Evolutionary conservation across 35 echinoderm and acorn worm genomes (phyloP).

Genomic region (Stichopus chloronotus): DNA sequence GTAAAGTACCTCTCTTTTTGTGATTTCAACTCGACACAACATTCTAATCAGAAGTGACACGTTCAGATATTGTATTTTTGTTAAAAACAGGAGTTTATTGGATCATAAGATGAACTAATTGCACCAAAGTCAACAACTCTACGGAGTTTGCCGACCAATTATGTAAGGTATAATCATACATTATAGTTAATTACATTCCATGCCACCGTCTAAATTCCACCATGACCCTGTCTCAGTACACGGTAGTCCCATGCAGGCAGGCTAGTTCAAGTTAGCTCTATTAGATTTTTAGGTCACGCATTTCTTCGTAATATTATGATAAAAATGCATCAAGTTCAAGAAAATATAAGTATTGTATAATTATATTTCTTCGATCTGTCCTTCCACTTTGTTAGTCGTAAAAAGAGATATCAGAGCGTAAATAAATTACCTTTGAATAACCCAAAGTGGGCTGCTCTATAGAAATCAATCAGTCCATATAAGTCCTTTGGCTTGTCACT

Average conservation of each 20-base stretch:
- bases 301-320: constrained; percentile 10
- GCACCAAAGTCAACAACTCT: too few relatives aligned
- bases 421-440: constrained; percentile 46
- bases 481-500: not conserved
- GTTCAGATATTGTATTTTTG: too few relatives aligned
- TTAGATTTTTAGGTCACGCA: not conserved
- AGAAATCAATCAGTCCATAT: not conserved
- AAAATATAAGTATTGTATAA: not conserved
- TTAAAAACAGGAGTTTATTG: too few relatives aligned
- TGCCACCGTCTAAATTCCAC: too few relatives aligned
- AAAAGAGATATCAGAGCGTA: constrained; percentile 25
- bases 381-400: not conserved
- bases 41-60: too few relatives aligned
- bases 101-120: too few relatives aligned
- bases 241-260: too few relatives aligned
- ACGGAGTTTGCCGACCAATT: too few relatives aligned
- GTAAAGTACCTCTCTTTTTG: too few relatives aligned
- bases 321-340: not conserved
- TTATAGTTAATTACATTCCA: too few relatives aligned
- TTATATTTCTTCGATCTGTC: not conserved
- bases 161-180: too few relatives aligned
- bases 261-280: not conserved
- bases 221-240: not conserved
- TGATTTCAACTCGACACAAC: too few relatives aligned
- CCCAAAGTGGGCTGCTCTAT: not conserved